Base-by-base conservation (phyloP, 2,888 invertebrate genomes). In the Acleris cristana region DNA sequence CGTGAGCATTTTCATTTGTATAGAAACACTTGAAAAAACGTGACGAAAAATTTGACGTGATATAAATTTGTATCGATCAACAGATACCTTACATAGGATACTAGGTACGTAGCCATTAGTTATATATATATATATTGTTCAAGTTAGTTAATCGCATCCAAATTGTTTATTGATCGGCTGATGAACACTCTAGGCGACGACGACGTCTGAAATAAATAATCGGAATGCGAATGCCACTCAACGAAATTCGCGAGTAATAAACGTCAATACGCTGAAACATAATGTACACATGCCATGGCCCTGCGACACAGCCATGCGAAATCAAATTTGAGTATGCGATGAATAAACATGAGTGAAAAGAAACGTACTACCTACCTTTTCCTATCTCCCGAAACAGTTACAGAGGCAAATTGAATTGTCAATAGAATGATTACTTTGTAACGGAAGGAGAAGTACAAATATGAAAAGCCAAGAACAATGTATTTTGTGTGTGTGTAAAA, bases 261-360 rank as follows among this genome's bases (percentile, higher is more conserved):
- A 61, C 61, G 55, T 48, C 61, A 57, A 66, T 66, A 66, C 21
- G 48, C 44, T 30, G 21, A 34, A 66, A 45, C 60, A 55, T 65
- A 65, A 65, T 60, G 44, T 60, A 54, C 60, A 65, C 60, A 60
- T 30, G 65, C 59, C 55, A 40, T 60, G 51, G 23, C 40, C 59
- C 60, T 65, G 51, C 60, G 51, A 54, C 55, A 65, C 65, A 61
- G 55, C 55, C 65, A 51, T 19, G 40, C 54, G 55, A 65, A 65
- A 66, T 66, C 52, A 61, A 61, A 61, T 66, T 61, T 57, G 51
- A 61, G 66, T 61, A 57, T 45, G 61, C 26, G 45, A 61, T 66
- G 66, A 61, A 66, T 66, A 61, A 61, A 66, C 66, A 66, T 61
- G 66, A 61, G 56, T 45, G 53, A 61, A 66, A 65, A 66, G 61